Evolutionary conservation across 1,140 invertebrate species (phyloP), one percentile per base, ranked within the genome.

Genomic region (Temnothorax nylanderi): DNA sequence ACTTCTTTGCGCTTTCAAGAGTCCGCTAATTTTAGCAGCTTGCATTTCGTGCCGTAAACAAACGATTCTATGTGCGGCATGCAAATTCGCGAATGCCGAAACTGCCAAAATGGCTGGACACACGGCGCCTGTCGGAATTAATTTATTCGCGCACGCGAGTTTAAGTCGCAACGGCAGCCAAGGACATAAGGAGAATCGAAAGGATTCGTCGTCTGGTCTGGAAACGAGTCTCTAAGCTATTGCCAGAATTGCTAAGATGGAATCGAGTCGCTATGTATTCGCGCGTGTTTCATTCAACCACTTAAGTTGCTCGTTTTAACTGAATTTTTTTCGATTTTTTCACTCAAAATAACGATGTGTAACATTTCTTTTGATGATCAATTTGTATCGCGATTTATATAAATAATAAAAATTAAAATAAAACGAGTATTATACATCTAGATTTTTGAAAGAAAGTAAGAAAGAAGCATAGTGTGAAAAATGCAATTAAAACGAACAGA

Each of bases 81-180:
- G 64, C 65, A 71, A 71, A 81, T 81, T 81, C 65, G 18, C 10
- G 65, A 81, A 71, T 71, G 11, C 10, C 78, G 51, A 81, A 81
- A 81, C 26, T 21, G 60, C 13, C 60, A 18, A 71, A 56, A 44
- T 41, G 13, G 21, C 34, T 26, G 49, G 37, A 69, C 64, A 21
- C 64, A 37, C 64, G 8, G 37, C 32, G 62, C 21, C 51, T 56
- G 78, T 81, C 16, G 65, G 49, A 71, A 81, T 81, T 81, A 81
- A 81, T 81, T 71, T 81, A 81, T 81, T 81, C 65, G 49, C 51
- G 10, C 78, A 71, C 49, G 78, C 64, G 65, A 81, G 41, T 81
- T 26, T 26, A 26, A 69, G 34, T 81, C 64, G 21, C 60, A 65
- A 51, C 58, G 7, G 32, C 32, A 69, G 78, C 58, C 78, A 81